Evolutionary conservation across 2,113 vertebrate species (phyloP).

Genomic region (Brachirus orientalis): DNA sequence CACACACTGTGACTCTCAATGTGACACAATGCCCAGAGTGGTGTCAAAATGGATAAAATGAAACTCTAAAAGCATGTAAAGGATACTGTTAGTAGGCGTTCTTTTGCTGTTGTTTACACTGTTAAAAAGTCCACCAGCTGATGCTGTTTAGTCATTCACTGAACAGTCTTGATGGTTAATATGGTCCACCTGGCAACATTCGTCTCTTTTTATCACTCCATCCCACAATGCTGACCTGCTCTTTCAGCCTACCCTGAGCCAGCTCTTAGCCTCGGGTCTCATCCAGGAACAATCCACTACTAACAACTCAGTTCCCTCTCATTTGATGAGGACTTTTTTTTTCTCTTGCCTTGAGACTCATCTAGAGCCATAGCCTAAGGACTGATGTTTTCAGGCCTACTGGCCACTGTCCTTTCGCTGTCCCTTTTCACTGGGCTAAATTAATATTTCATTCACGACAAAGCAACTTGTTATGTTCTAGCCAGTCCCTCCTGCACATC

Average conservation of each 20-base stretch:
- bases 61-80: slow-evolving; percentile 11
- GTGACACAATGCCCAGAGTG: slow-evolving; percentile 49
- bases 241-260: slow-evolving; percentile 31
- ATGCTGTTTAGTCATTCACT: slow-evolving; percentile 12
- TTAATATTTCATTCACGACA: slow-evolving; percentile 56
- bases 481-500: slow-evolving; percentile 50
- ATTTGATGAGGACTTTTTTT: slow-evolving; percentile 15
- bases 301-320: slow-evolving; percentile 27
- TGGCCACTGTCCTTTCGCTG: slow-evolving; percentile 2
- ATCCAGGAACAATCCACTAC: slow-evolving; percentile 31
- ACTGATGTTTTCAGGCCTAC: slow-evolving; percentile 25
- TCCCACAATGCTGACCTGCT: slow-evolving; percentile 50
- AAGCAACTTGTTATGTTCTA: slow-evolving; percentile 54
- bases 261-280: slow-evolving; percentile 50
- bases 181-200: slow-evolving; percentile 48
- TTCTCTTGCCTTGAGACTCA: slow-evolving; percentile 27
- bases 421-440: slow-evolving; percentile 43
- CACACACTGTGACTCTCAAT: slow-evolving; percentile 56
- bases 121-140: neutral
- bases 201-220: slow-evolving; percentile 38
- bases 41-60: slow-evolving; percentile 16
- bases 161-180: slow-evolving; percentile 15
- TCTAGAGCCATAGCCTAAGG: slow-evolving; percentile 24
- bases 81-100: neutral
- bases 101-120: neutral